These are phyloP conservation scores for Nesogale talazaci DNA, from an alignment of 2,113 vertebrate genomes.

Conservation along the genomic window DNA sequence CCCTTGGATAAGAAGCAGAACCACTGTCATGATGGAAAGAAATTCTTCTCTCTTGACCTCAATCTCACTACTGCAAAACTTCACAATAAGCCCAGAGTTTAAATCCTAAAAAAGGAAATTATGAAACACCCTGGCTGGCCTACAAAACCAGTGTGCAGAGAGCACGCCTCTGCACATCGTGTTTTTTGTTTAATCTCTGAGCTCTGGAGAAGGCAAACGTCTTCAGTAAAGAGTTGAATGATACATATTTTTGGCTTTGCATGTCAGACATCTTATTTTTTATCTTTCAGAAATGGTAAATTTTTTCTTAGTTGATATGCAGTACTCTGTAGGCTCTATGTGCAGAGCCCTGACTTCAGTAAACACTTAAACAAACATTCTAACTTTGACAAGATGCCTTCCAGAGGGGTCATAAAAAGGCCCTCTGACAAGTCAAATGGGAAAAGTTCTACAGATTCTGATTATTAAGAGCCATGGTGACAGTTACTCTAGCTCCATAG, in stretches of 20 bases:
- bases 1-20: too few relatives aligned
- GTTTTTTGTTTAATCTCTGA: background rate
- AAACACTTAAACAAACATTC: slow-evolving; percentile 25
- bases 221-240: background rate
- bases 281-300: slow-evolving; percentile 27
- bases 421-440: background rate
- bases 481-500: background rate
- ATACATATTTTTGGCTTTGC: slow-evolving; percentile 12
- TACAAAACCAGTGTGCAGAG: background rate
- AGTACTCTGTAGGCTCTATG: background rate
- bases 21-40: too few relatives aligned
- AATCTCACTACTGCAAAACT: too few relatives aligned
- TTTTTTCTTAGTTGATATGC: background rate
- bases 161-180: background rate
- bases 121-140: background rate
- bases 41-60: too few relatives aligned
- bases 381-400: background rate
- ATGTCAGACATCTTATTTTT: background rate
- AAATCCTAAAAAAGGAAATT: background rate
- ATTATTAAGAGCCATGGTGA: background rate
- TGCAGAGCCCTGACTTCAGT: background rate
- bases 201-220: background rate
- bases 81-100: too few relatives aligned
- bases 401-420: background rate
- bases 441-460: background rate